Evolutionary conservation across 2,797 vertebrate genomes (phyloP), one percentile per base, ranked within the genome.

Genomic region (Mastacembelus armatus): DNA sequence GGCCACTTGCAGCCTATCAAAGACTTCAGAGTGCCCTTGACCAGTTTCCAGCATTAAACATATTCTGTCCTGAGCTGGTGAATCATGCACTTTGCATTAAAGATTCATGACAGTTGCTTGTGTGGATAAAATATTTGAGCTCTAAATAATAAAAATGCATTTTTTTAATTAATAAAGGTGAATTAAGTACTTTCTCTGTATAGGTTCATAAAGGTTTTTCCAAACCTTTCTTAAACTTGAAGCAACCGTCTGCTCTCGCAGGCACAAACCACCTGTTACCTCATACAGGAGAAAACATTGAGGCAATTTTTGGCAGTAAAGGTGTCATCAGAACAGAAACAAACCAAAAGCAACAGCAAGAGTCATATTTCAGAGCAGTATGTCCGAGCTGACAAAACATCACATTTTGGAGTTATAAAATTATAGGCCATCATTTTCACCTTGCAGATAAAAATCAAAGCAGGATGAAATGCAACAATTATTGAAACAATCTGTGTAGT

Each of bases 1-100:
- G 83, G 77, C 78, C 74, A 73, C 83, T 84, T 49, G 55, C 67
- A 71, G 62, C 40, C 73, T 59, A 15, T 68, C 35, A 80, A 75
- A 80, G 69, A 76, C 76, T 80, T 82, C 65, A 47, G 55, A 86
- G 74, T 68, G 78, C 65, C 80, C 80, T 90, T 85, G 75, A 89
- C 87, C 83, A 75, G 70, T 59, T 82, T 80, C 56, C 66, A 73
- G 21, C 54, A 19, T 45, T 29, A 48, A 74, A 57, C 70, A 52
- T 38, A 30, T 43, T 69, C 64, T 40, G 49, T 77, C 33, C 55
- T 29, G 36, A 22, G 42, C 64, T 47, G 68, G 29, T 11, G 44
- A 47, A 58, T 39, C 54, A 49, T n/a, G n/a, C n/a, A n/a, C n/a
- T n/a, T n/a, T n/a, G n/a, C n/a, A n/a, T n/a, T n/a, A n/a, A n/a